Evolutionary conservation across 2,888 invertebrate genomes (phyloP).

Genomic region (Metellina segmentata): DNA sequence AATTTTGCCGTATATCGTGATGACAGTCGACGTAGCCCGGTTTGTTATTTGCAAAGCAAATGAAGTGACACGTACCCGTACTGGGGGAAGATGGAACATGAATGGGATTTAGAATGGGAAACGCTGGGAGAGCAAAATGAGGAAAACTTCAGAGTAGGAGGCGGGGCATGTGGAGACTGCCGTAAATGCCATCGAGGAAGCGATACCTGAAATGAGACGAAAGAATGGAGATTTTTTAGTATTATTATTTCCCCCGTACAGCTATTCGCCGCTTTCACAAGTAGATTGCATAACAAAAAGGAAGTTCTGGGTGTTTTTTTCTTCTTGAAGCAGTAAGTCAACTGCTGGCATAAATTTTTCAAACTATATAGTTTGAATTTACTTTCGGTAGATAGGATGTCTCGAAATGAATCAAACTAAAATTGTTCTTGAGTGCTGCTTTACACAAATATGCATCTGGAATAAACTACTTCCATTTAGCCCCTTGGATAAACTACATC

Average conservation of each 20-base stretch:
- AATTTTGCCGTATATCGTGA: constrained; percentile 47
- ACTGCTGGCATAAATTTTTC: background rate
- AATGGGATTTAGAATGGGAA: constrained; percentile 41
- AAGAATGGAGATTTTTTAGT: background rate
- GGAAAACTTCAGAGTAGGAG: background rate
- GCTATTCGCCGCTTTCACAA: background rate
- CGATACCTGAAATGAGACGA: constrained; percentile 8
- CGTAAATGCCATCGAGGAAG: background rate
- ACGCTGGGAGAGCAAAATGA: constrained; percentile 7
- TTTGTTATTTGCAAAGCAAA: constrained; percentile 61
- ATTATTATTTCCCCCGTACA: background rate
- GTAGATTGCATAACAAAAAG: background rate
- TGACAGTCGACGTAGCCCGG: constrained; percentile 39
- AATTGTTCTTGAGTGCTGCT: no score
- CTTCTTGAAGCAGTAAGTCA: background rate
- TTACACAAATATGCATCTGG: no score
- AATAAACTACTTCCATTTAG: no score
- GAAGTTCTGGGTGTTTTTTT: background rate
- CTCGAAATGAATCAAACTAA: no score
- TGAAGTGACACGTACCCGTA: constrained; percentile 30
- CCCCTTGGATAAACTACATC: no score
- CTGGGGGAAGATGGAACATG: constrained; percentile 19
- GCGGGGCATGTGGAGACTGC: constrained; percentile 1
- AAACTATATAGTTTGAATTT: background rate
- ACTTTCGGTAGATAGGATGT: background rate